phyloP scores from a whole-genome alignment of 2,888 invertebrate species.

The Candidula unifasciata region DNA sequence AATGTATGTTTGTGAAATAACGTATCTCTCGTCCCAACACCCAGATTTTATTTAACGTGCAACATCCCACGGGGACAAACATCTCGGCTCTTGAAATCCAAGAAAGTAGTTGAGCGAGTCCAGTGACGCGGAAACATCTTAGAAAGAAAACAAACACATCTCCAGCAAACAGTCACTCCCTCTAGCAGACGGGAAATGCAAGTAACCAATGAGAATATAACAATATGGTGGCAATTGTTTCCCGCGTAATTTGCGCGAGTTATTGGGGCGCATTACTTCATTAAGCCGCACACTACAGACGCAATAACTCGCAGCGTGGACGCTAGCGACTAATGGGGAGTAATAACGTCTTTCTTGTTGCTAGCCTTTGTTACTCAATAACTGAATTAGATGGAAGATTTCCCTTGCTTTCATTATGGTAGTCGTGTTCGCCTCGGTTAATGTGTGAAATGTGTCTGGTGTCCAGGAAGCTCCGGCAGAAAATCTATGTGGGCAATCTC shows the following conservation, averaged over 20 bases:
- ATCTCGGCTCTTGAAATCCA: no score
- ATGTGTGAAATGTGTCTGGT: constrained; percentile 20
- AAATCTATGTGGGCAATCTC: not conserved
- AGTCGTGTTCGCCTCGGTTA: constrained; percentile 24
- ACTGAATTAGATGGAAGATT: constrained; percentile 32
- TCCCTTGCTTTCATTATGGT: constrained; percentile 16
- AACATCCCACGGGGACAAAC: no score
- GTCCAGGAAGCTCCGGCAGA: not conserved
- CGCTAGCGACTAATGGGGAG: constrained; percentile 22
- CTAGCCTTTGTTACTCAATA: constrained; percentile 34
- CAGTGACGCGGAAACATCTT: no score
- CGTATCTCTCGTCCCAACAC: no score
- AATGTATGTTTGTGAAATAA: no score
- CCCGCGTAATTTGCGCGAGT: not conserved
- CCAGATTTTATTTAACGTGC: no score
- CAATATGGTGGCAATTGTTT: not conserved
- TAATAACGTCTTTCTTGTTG: constrained; percentile 34
- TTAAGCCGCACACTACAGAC: not conserved
- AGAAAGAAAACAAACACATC: no score
- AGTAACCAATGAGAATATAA: not conserved
- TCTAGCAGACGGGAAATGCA: not conserved
- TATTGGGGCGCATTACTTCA: not conserved
- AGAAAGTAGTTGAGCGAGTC: no score
- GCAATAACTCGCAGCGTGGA: no score
- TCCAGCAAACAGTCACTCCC: not conserved